A percentile compares a stretch with the other conserved stretches of the same genome.
Evolutionary conservation across 2,888 invertebrate species (phyloP).

Genomic region (Formica aserva): DNA sequence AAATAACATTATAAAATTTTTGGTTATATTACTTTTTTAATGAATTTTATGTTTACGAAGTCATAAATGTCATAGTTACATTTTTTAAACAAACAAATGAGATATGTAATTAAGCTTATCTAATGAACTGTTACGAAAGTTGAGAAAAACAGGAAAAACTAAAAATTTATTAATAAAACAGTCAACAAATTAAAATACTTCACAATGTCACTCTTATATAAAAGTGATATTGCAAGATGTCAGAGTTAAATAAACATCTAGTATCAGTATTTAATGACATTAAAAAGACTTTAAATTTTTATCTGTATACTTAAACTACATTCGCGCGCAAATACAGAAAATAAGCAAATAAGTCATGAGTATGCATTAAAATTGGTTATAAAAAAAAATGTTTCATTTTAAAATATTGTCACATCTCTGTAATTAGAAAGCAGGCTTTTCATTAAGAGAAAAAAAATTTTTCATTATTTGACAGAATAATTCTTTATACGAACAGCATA

Average conservation of each 20-base stretch:
- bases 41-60: not conserved
- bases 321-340: not conserved
- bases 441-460: not conserved
- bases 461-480: not conserved
- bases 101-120: not conserved
- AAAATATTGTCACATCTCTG: not conserved
- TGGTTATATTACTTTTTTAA: not conserved
- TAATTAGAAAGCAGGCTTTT: conserved; percentile 15
- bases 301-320: not conserved
- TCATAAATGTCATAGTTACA: not conserved
- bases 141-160: not conserved
- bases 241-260: not conserved
- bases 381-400: not conserved
- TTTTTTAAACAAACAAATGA: not conserved
- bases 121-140: not conserved
- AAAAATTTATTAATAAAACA: not conserved
- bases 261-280: not conserved
- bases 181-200: not conserved
- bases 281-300: not conserved
- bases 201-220: not conserved
- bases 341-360: not conserved
- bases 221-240: not conserved
- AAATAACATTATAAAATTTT: not conserved
- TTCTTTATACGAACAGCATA: not conserved
- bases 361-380: not conserved